Base-by-base conservation (phyloP, 2,113 vertebrate genomes). In the Deroptyus accipitrinus region DNA sequence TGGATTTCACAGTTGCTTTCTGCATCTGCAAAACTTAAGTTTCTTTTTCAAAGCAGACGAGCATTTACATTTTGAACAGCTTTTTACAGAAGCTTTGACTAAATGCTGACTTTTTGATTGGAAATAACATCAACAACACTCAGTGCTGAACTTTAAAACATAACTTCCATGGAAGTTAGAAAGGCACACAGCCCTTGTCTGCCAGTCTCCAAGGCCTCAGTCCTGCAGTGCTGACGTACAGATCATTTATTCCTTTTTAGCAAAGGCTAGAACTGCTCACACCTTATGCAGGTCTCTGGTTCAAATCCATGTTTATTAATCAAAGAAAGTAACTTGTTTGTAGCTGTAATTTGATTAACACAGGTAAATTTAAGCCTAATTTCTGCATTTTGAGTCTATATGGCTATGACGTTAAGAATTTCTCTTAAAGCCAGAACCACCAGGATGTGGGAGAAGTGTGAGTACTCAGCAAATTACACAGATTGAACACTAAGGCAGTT, bases 1-100 rank as follows among this genome's bases (percentile, higher is more conserved):
- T 76, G 55, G 64, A 92, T 94, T 96, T 95, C 86, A 92, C 72
- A 81, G 93, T 82, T 86, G 49, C 63, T 80, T 80, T 93, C 84
- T 83, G 78, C 27, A 74, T 66, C 83, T 91, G 86, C 82, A 94
- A 85, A 92, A 68, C 67, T 48, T 4, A 73, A 91, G 90, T 88
- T 84, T 49, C 52, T 84, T 93, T 90, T 80, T 74, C 72, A n/a
- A 57, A 84, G 35, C 59, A 88, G 83, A 75, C 2, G 4, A 76
- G 42, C 54, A 64, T 35, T 31, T 76, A 70, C 1, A 4, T 64
- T 84, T 72, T 35, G 52, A 93, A 66, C 18, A 72, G 57, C 18
- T 95, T 94, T 95, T 91, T 75, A 22, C n/a, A 93, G 72, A 72
- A 25, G 33, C 54, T 95, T 89, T 79, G 23, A 51, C 46, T 76